A percentile compares a stretch with the other conserved stretches of the same genome.
Evolutionary conservation across 2,113 vertebrate genomes (phyloP).

Genomic region (Nasalis larvatus): DNA sequence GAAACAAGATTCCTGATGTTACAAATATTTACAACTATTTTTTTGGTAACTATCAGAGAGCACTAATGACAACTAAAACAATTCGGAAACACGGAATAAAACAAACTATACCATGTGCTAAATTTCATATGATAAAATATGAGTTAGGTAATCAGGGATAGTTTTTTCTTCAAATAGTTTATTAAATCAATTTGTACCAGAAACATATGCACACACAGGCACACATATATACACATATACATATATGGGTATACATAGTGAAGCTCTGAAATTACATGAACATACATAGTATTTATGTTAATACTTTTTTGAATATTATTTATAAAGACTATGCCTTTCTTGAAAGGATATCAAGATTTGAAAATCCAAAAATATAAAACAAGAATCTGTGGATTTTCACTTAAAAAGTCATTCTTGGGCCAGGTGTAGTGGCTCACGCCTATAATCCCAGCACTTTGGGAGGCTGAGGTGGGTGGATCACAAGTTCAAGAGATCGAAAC

Average conservation of each 20-base stretch:
- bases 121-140: slow-evolving; percentile 13
- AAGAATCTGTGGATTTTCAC: background rate
- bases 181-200: background rate
- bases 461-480: no score
- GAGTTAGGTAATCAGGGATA: background rate
- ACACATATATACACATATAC: background rate
- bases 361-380: slow-evolving; percentile 24
- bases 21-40: background rate
- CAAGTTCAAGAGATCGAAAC: no score
- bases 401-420: background rate
- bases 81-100: background rate
- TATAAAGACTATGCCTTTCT: background rate
- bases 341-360: slow-evolving; percentile 9
- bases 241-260: background rate
- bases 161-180: slow-evolving; percentile 42
- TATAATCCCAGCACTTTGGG: no score
- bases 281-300: background rate
- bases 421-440: no score
- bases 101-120: background rate
- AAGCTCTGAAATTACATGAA: background rate
- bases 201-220: background rate
- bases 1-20: background rate
- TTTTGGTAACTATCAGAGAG: background rate
- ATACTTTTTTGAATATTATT: background rate
- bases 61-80: background rate